Evolutionary conservation across 1,140 invertebrate genomes (phyloP).

Genomic region (Amyelois transitella): DNA sequence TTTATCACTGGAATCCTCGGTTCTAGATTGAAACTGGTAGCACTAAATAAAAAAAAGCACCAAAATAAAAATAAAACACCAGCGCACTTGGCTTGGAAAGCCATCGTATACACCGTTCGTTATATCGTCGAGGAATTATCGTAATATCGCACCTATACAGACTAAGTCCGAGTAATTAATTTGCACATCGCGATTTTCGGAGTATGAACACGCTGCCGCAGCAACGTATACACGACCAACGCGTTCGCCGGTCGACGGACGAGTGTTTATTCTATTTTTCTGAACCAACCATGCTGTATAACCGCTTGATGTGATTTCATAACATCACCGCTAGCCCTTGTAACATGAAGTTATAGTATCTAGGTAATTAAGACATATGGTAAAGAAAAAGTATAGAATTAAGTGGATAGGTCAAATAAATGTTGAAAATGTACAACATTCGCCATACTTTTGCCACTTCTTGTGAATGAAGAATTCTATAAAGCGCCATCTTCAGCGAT

Average conservation of each 20-base stretch:
- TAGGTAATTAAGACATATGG: too few relatives aligned
- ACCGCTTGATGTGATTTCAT: neutral
- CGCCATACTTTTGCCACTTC: too few relatives aligned
- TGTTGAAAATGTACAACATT: too few relatives aligned
- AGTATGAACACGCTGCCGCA: slow-evolving; percentile 20
- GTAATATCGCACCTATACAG: slow-evolving; percentile 42
- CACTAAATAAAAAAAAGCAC: slow-evolving; percentile 48
- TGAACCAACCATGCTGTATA: neutral
- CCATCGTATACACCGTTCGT: slow-evolving; percentile 52
- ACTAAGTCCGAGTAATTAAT: slow-evolving; percentile 53
- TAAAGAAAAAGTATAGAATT: too few relatives aligned
- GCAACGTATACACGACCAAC: slow-evolving; percentile 49
- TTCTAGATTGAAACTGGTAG: slow-evolving; percentile 86
- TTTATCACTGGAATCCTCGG: slow-evolving; percentile 89
- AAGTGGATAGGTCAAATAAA: too few relatives aligned
- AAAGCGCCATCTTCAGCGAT: too few relatives aligned
- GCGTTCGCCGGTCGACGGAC: slow-evolving; percentile 55
- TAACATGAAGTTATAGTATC: neutral
- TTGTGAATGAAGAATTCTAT: too few relatives aligned
- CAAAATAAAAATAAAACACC: slow-evolving; percentile 46
- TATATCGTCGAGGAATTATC: slow-evolving; percentile 35
- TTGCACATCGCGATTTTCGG: slow-evolving; percentile 67
- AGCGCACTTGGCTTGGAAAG: slow-evolving; percentile 36
- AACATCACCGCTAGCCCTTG: neutral
- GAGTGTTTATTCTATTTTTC: slow-evolving; percentile 33